phyloP scores from a whole-genome alignment of 2,113 vertebrate species.

The Zosterops borbonicus region DNA sequence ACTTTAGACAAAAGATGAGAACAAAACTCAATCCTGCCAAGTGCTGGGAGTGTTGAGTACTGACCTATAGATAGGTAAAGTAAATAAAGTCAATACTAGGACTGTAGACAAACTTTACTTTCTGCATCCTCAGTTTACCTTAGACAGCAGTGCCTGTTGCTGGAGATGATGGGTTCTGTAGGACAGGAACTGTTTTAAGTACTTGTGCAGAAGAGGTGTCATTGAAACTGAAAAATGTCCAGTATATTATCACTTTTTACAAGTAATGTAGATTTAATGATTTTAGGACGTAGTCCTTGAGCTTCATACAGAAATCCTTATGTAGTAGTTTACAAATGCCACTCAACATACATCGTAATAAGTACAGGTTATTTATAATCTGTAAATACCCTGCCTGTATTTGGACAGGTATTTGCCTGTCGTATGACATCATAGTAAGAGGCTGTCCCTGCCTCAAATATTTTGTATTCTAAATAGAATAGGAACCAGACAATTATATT shows the following conservation, averaged over 20 bases:
- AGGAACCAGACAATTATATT: background rate
- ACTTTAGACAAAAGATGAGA: background rate
- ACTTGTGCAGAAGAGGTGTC: background rate
- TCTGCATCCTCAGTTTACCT: background rate
- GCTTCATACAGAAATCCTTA: background rate
- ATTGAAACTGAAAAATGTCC: background rate
- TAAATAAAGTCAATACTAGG: background rate
- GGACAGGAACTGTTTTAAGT: background rate
- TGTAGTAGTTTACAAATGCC: background rate
- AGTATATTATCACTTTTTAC: background rate
- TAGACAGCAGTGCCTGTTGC: background rate
- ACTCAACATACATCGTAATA: background rate
- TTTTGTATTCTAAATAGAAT: background rate
- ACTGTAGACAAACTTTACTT: background rate
- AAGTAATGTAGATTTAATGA: background rate
- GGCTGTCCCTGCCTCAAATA: background rate
- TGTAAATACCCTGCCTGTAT: background rate
- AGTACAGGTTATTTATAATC: background rate
- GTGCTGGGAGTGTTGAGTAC: background rate
- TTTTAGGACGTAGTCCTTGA: background rate
- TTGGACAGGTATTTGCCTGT: background rate
- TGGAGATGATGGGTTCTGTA: background rate
- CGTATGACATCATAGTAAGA: background rate
- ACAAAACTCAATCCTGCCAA: background rate
- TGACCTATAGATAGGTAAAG: background rate